Base-by-base conservation (phyloP, 2,888 invertebrate species). In the Athalia circularis region DNA sequence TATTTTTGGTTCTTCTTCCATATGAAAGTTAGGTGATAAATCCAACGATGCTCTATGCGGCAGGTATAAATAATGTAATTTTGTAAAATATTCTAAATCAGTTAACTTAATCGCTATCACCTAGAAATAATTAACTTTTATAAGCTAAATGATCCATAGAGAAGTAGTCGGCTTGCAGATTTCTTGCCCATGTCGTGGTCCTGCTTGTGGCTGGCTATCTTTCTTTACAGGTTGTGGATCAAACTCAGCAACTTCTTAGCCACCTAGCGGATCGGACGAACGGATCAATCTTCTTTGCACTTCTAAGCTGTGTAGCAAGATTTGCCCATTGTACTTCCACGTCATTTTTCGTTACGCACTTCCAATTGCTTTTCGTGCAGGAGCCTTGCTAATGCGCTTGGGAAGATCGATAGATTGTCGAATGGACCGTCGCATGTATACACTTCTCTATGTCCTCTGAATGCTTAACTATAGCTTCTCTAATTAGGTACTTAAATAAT, bases 41-140 rank as follows among this genome's bases (percentile, higher is more conserved):
- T 90, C 90, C 90, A 88, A 84, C 89, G 90, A 87, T 85, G 90
- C 87, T 89, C 89, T 89, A 90, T 86, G 88, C 87, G 86, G 88
- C 87, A 88, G 88, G 86, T 85, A 87, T 86, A 87, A 89, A 87
- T 86, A 87, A 87, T 86, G 86, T 85, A 87, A 88, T 87, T 85
- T 85, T 84, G 87, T 87, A 87, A 84, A 83, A 88, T 86, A 87
- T 85, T 87, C 83, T 88, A 89, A 86, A 82, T 83, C 86, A 87
- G 88, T 87, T 88, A 88, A 88, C 89, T 89, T 89, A 89, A 85
- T 86, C 84, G 86, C 88, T 89, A 89, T 83, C 85, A 81, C 85
- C 85, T 87, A 87, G 29, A 75, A 65, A 52, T 6, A 59, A 57
- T 59, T 47, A 29, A 59, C 8, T 45, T 59, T 59, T 11, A 68